Evolutionary conservation across 35 echinoderm and acorn worm species (phyloP).

Genomic region (Ophioderma brevispina): DNA sequence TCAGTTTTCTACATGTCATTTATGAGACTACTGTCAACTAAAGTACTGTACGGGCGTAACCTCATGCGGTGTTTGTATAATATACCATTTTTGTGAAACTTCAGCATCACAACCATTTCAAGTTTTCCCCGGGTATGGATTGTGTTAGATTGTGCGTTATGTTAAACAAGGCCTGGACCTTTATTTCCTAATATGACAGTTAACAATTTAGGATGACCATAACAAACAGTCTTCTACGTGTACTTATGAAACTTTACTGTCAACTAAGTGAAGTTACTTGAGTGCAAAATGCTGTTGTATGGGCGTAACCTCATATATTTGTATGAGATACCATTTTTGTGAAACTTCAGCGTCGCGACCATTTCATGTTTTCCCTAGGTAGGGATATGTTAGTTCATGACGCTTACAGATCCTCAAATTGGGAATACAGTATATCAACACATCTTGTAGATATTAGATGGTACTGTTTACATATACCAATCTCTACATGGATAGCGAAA

Average conservation of each 20-base stretch:
- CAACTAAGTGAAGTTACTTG: no score
- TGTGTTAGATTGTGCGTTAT: no score
- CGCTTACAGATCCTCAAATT: neutral
- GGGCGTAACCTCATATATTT: constrained; percentile 1
- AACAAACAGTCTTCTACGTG: no score
- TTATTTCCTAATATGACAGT: no score
- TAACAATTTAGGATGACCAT: no score
- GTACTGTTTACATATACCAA: neutral
- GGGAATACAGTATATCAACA: neutral
- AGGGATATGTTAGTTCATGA: constrained; percentile 7
- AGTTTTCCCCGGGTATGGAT: no score
- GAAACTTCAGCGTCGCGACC: neutral
- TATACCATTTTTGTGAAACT: no score
- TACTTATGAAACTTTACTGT: no score
- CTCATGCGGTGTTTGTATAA: neutral
- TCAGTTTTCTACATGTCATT: no score
- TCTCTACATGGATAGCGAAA: neutral
- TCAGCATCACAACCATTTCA: no score
- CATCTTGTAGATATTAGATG: neutral
- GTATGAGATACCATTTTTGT: neutral
- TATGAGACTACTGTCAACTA: no score
- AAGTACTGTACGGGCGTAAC: neutral
- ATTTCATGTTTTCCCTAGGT: constrained; percentile 1
- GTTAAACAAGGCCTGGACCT: no score
- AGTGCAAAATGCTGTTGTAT: neutral